Conservation (phyloP, 2,888 invertebrate genomes). For the Callyntrura sp. region DNA sequence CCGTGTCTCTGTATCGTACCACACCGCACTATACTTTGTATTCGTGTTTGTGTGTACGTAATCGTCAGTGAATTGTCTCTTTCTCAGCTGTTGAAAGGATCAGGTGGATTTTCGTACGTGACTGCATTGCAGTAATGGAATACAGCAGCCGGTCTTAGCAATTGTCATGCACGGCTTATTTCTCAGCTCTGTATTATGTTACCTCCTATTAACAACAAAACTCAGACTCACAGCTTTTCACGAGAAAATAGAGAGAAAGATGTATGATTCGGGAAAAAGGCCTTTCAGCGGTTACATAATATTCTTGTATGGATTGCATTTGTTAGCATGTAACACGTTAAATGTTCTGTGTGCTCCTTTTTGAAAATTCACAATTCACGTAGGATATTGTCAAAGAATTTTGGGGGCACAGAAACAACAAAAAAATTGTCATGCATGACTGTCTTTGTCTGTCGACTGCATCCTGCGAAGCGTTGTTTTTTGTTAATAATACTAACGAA, state of each 20-base stretch:
- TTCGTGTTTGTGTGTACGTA: not conserved
- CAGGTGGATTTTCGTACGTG: conserved; percentile 78
- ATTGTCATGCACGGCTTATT: conserved; percentile 76
- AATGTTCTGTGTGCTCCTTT: too few species aligned
- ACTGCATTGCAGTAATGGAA: conserved; percentile 78
- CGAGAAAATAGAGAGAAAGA: conserved; percentile 36
- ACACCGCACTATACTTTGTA: not conserved
- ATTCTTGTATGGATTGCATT: conserved; percentile 1
- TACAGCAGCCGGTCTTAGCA: conserved; percentile 72
- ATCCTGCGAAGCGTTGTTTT: conserved; percentile 56
- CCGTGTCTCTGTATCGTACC: too few species aligned
- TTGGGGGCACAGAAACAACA: conserved; percentile 38
- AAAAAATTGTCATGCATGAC: conserved; percentile 65
- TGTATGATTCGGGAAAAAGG: conserved; percentile 57
- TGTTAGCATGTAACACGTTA: not conserved
- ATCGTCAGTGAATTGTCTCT: conserved; percentile 59
- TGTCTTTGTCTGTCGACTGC: conserved; percentile 61
- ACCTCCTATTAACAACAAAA: conserved; percentile 59
- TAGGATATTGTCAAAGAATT: conserved; percentile 34
- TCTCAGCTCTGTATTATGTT: conserved; percentile 68
- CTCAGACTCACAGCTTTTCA: not conserved
- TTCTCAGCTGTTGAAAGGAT: conserved; percentile 76
- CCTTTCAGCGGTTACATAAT: conserved; percentile 57
- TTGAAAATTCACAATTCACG: conserved; percentile 38
- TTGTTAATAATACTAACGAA: conserved; percentile 15